Evolutionary conservation across 2,797 vertebrate genomes (phyloP).

Genomic region (Rhinophrynus dorsalis): DNA sequence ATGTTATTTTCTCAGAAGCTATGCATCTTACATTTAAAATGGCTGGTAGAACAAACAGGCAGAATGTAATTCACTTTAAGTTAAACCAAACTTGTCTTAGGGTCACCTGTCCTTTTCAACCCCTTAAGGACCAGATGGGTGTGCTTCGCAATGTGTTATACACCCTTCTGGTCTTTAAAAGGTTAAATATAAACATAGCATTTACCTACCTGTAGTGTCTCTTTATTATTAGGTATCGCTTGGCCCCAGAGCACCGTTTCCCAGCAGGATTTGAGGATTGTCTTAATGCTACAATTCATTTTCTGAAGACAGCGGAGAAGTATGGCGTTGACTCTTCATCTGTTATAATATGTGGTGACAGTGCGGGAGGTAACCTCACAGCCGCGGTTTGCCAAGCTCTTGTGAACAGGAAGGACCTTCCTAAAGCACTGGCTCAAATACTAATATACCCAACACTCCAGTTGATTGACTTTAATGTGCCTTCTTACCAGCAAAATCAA

Average conservation of each 20-base stretch:
- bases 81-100: no score
- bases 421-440: conserved; percentile 78
- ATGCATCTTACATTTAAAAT: no score
- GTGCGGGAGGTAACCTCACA: conserved; percentile 72
- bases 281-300: conserved; percentile 68
- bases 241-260: conserved; percentile 73
- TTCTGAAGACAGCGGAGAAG: conserved; percentile 70
- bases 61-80: no score
- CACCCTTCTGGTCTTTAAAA: no score
- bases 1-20: no score
- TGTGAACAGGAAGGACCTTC: conserved; percentile 62
- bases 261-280: conserved; percentile 71
- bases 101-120: no score
- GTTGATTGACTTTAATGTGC: conserved; percentile 73
- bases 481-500: conserved; percentile 80
- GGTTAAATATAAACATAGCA: no score
- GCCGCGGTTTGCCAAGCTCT: conserved; percentile 68
- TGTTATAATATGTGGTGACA: conserved; percentile 77
- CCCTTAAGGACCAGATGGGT: no score
- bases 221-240: conserved; percentile 72
- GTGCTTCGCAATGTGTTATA: no score
- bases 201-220: no score
- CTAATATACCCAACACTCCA: conserved; percentile 78
- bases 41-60: no score
- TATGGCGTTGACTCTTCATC: conserved; percentile 72